These are phyloP conservation scores for Grapholita molesta DNA, from an alignment of 1,140 invertebrate genomes.

Conservation along the genomic window DNA sequence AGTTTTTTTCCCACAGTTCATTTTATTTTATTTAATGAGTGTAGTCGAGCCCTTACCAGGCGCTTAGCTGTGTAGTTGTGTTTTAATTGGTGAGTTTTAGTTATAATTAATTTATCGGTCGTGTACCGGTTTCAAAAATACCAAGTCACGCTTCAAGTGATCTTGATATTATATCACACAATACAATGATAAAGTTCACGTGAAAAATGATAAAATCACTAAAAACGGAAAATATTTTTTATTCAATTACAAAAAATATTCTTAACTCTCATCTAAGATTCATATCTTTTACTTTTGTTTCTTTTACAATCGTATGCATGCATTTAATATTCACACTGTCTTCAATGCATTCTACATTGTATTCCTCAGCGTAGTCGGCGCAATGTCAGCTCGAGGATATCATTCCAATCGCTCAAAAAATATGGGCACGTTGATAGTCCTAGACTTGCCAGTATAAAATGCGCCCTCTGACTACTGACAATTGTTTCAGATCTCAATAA, in stretches of 20 bases:
- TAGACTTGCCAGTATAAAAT: background rate
- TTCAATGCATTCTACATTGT: background rate
- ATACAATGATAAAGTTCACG: background rate
- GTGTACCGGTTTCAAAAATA: background rate
- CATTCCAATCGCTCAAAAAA: background rate
- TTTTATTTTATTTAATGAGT: constrained; percentile 46
- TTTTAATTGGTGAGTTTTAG: constrained; percentile 36
- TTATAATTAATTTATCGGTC: constrained; percentile 9
- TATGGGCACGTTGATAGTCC: background rate
- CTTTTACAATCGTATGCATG: background rate
- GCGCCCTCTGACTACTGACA: background rate
- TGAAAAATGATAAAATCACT: too few relatives aligned
- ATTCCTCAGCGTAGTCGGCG: background rate
- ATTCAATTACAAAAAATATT: background rate
- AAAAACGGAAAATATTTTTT: too few relatives aligned
- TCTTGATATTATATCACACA: background rate
- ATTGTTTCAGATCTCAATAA: background rate
- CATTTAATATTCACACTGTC: background rate
- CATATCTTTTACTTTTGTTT: background rate
- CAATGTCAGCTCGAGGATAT: background rate
- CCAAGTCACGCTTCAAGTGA: background rate
- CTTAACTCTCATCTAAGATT: background rate
- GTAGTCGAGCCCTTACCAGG: constrained; percentile 37
- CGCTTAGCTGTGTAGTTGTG: constrained; percentile 30
- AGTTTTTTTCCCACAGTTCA: constrained; percentile 62